Base-by-base conservation (phyloP, 2,113 vertebrate genomes). In the Pedionomus torquatus region DNA sequence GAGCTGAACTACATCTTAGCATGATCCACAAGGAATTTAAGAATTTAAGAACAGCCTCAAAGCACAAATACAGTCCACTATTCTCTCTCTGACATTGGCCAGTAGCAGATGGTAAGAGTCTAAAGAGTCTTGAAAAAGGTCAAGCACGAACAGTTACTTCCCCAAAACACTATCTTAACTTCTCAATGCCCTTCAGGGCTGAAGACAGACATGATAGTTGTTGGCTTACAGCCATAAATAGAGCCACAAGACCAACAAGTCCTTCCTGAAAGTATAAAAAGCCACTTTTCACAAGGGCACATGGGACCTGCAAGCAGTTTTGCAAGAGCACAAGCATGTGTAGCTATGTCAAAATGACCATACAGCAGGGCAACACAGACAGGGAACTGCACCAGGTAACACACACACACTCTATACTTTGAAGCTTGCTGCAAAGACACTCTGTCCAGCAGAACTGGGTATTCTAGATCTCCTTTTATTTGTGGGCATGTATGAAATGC, bases 371-470 rank as follows among this genome's bases (percentile, higher is more conserved):
- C 20, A 75, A 71, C 17, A 68, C 30, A n/a, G 26, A 71, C 1
- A 63, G 9, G 58, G 13, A 75, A 48, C 7, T 37, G 14, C 43
- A 58, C 4, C 44, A 69, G 31, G 25, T 17, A 66, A 69, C 31
- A 49, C 0, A 0, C 0, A 0, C 7, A 26, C 31, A 3, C 35
- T n/a, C n/a, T 10, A 13, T 6, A 44, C 17, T 60, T 41, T 4
- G 23, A 71, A 52, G 31, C 31, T 16, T 60, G 49, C 7, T 57
- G 28, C 39, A 25, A 52, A 68, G 33, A 52, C n/a, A 43, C 1
- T 5, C 41, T 66, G n/a, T 10, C 23, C 24, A 24, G 6, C 10
- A 10, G 13, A 21, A 75, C 13, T 1, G 2, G 33, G 30, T 25
- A 39, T 21, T 76, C 68, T 14, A 19, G 5, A 66, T 41, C 23